These are phyloP conservation scores for Eptatretus burgeri DNA, from an alignment of 2,113 vertebrate species.

Conservation along the genomic window DNA sequence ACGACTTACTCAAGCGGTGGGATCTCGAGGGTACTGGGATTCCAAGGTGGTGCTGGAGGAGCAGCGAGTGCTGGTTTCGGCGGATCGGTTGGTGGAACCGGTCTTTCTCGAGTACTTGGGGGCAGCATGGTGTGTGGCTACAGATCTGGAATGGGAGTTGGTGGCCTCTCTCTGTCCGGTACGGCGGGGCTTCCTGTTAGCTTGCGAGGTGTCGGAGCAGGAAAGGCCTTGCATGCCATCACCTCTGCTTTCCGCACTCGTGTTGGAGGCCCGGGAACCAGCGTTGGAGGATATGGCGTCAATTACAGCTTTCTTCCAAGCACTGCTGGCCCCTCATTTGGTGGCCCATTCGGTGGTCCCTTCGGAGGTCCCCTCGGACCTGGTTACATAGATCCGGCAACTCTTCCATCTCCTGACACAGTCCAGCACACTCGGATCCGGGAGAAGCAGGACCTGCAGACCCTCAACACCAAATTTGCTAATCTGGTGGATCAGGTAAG, in stretches of 20 bases:
- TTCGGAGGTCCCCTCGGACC: background rate
- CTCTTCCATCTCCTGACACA: background rate
- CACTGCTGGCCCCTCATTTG: no score
- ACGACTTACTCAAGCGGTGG: no score
- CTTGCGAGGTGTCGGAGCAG: background rate
- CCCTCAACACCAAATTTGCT: background rate
- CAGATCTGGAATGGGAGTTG: no score
- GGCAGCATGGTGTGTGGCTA: no score
- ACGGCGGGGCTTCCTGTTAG: background rate
- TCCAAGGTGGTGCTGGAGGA: no score
- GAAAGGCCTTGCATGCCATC: background rate
- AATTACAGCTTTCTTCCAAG: background rate
- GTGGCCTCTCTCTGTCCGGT: no score
- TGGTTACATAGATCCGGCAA: background rate
- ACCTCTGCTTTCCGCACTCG: slow-evolving; percentile 1
- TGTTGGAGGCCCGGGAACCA: background rate
- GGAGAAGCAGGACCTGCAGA: slow-evolving; percentile 6
- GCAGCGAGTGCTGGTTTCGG: no score
- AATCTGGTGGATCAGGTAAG: background rate
- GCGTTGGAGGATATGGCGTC: background rate
- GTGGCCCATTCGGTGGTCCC: no score
- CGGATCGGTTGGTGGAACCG: no score
- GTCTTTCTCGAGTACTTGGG: no score
- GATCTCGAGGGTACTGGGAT: no score
- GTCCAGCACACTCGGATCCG: background rate